Evolutionary conservation across 1,140 invertebrate species (phyloP), one percentile per base, ranked within the genome.

Genomic region (Adelges cooleyi): DNA sequence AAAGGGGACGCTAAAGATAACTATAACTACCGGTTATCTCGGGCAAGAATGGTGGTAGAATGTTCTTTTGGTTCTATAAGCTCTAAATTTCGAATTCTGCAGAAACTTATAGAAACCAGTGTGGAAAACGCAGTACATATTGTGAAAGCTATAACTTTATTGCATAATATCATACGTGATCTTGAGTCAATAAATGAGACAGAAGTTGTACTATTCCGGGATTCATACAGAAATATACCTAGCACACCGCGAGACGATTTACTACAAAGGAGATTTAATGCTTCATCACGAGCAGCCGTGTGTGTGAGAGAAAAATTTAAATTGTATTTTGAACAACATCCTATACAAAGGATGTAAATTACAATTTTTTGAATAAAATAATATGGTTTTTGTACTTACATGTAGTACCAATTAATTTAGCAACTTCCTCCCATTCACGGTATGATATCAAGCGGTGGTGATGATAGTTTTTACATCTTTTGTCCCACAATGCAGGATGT

Each of bases 1-100:
- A 40, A 67, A 49, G 20, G 25, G 3, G 8, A 29, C n/a, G 27
- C 68, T 25, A 68, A 76, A 62, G 68, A 69, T 62, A 69, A 73
- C 18, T 77, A 73, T 67, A 76, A 77, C 67, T 77, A 75, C 68
- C 17, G 70, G 25, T 67, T 70, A 36, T 53, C 27, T 44, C 20
- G 72, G 48, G 71, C 69, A 17, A 44, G 72, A 53, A 36, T 73
- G 23, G 70, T 72, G 9, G 69, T 76, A 9, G 76, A 78, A 67
- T 77, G 77, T 70, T 69, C 71, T 10, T 78, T 77, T 72, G 75
- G 75, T 3, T 71, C 72, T 54, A 38, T 74, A 10, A 46, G 67
- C 23, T 69, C 68, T 65, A 70, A 70, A 51, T 71, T 69, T 67
- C 46, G 70, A 48, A 71, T 72, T 66, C 71, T 71, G 66, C 70